Evolutionary conservation across 2,113 vertebrate species (phyloP), one percentile per base, ranked within the genome.

Genomic region (Catharus fuscescens): DNA sequence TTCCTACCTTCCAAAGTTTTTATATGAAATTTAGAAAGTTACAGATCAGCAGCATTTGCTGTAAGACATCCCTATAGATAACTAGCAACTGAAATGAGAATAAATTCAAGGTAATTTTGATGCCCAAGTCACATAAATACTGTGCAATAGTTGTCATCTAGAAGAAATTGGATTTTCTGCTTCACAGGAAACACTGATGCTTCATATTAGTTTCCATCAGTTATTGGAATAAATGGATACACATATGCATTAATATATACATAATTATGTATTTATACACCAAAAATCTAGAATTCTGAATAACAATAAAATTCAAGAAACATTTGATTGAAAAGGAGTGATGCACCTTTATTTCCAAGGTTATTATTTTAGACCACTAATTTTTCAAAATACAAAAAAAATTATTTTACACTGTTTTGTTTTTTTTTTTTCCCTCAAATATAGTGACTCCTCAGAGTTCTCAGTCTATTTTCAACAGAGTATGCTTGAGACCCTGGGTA

Each of bases 161-260:
- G 34, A 71, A 57, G 44, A 96, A 91, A 94, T 50, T 89, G 61
- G 48, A 94, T 91, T 96, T 96, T 94, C 78, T 91, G 66, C 61
- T 92, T 89, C 84, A 87, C 17, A 76, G 47, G 57, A 90, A 90
- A 89, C 38, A 85, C 29, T 84, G 56, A 47, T 52, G 48, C 10
- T 85, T 93, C 26, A 17, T 67, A 88, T 50, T 79, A 28, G 20
- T 60, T 96, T 85, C 48, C 50, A 79, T 79, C 57, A 88, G 53
- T 82, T 90, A 64, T 12, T 82, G 44, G 48, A 85, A 88, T 44
- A 90, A 80, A 74, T 74, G 31, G 36, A 57, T 85, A 71, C 16
- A 85, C 13, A 18, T 28, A 31, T 59, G 67, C 34, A 42, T 79
- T 78, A 65, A 70, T 61, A 81, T 57, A 80, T 14, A 57, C 7